Percentiles rank a stretch among this genome's conserved stretches.
phyloP scores from a whole-genome alignment of 1,140 invertebrate species.

The Rhynchophorus ferrugineus region DNA sequence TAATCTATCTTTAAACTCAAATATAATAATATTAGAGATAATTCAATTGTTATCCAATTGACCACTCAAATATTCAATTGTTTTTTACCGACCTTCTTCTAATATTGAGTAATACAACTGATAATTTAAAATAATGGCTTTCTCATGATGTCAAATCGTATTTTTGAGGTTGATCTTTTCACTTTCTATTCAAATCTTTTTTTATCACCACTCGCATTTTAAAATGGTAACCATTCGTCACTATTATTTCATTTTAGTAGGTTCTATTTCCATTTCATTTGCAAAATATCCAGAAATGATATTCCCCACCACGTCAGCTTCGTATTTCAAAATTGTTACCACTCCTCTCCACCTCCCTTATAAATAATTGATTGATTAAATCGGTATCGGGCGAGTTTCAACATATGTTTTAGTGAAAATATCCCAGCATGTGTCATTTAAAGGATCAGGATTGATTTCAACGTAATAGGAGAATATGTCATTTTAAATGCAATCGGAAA shows the following conservation, averaged over 20 bases:
- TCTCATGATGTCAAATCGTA: too few relatives aligned
- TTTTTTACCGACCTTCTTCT: too few relatives aligned
- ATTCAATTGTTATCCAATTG: too few relatives aligned
- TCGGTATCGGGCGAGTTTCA: not conserved
- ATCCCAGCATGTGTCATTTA: not conserved
- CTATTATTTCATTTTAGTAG: not conserved
- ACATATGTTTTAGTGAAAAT: not conserved
- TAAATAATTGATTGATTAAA: not conserved
- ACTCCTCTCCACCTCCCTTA: not conserved
- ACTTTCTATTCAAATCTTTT: too few relatives aligned
- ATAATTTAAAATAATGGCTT: too few relatives aligned
- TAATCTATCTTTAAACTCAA: too few relatives aligned
- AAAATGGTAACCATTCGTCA: not conserved
- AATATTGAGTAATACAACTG: too few relatives aligned
- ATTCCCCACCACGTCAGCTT: not conserved
- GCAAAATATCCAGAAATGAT: not conserved
- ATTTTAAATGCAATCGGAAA: not conserved
- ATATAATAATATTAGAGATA: too few relatives aligned
- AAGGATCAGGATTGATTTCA: not conserved
- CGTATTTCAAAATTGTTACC: not conserved
- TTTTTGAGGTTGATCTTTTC: too few relatives aligned
- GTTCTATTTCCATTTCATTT: not conserved
- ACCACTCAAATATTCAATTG: too few relatives aligned
- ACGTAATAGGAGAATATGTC: not conserved
- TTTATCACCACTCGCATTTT: not conserved